phyloP scores from a whole-genome alignment of 2,797 vertebrate species.

The Odontamblyopus lacepedii region DNA sequence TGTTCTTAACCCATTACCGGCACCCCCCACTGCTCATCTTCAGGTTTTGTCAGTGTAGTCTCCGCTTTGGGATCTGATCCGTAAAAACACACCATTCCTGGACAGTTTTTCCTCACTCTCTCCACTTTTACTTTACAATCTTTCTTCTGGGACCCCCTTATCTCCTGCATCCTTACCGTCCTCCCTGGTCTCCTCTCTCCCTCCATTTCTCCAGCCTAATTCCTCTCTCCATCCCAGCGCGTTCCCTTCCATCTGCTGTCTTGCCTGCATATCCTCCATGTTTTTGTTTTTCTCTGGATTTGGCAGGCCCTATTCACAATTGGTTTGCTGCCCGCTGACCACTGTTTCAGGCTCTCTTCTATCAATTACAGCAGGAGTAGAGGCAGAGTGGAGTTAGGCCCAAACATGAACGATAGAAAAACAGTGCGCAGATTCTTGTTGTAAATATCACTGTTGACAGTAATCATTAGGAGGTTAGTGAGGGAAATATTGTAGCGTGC shows the following conservation, averaged over 20 bases:
- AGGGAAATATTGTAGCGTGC: neutral
- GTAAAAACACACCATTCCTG: slow-evolving; percentile 85
- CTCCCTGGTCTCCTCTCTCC: slow-evolving; percentile 48
- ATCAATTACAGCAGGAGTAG: slow-evolving; percentile 65
- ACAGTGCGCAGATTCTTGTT: slow-evolving; percentile 30
- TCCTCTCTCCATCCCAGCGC: slow-evolving; percentile 60
- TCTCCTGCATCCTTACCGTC: slow-evolving; percentile 74
- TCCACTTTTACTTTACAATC: slow-evolving; percentile 93
- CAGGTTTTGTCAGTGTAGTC: slow-evolving; percentile 88
- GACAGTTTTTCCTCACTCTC: slow-evolving; percentile 89
- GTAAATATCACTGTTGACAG: slow-evolving; percentile 2
- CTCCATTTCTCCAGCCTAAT: slow-evolving; percentile 54
- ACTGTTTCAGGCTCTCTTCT: slow-evolving; percentile 62
- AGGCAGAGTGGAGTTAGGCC: slow-evolving; percentile 32
- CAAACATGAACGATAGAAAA: slow-evolving; percentile 38
- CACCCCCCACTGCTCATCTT: slow-evolving; percentile 89
- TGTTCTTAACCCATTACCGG: slow-evolving; percentile 8
- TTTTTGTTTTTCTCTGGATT: slow-evolving; percentile 70
- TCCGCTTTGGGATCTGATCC: slow-evolving; percentile 86
- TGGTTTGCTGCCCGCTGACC: slow-evolving; percentile 68
- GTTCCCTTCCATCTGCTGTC: slow-evolving; percentile 62
- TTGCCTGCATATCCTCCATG: slow-evolving; percentile 44
- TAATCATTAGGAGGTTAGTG: neutral
- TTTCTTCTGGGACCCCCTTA: slow-evolving; percentile 90
- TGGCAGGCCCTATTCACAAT: slow-evolving; percentile 66